Percentiles rank a stretch among this genome's conserved stretches.
phyloP scores from a whole-genome alignment of 2,888 invertebrate species.

The Pristionchus fissidentatus region DNA sequence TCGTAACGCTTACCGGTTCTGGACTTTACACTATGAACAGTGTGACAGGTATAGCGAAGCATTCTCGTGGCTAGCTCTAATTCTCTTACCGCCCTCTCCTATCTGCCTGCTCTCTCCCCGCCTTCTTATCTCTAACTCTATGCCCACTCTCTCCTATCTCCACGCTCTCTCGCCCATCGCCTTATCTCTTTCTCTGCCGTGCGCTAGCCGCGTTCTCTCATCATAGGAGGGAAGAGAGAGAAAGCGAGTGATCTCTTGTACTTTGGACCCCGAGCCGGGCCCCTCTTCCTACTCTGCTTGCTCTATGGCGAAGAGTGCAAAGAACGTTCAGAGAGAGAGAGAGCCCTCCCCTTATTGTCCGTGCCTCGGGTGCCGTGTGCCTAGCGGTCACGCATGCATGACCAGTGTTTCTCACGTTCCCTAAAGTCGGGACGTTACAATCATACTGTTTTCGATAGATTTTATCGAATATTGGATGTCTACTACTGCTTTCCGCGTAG shows the following conservation, averaged over 20 bases:
- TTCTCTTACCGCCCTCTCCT: neutral
- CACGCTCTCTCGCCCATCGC: neutral
- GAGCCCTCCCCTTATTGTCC: neutral
- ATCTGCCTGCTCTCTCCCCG: neutral
- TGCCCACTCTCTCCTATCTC: neutral
- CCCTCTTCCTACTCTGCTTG: too few relatives aligned
- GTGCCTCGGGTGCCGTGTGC: neutral
- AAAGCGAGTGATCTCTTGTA: too few relatives aligned
- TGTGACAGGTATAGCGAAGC: neutral
- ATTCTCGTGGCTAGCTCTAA: constrained; percentile 1
- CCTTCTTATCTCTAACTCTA: too few relatives aligned
- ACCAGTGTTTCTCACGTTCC: too few relatives aligned
- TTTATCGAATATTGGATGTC: too few relatives aligned
- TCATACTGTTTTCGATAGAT: too few relatives aligned
- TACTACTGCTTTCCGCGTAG: too few relatives aligned
- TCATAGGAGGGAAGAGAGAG: neutral
- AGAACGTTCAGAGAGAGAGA: constrained; percentile 11
- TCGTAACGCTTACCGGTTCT: neutral
- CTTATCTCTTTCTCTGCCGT: too few relatives aligned
- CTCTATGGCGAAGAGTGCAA: neutral
- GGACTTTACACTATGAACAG: constrained; percentile 28
- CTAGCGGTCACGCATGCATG: too few relatives aligned
- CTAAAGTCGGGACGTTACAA: too few relatives aligned
- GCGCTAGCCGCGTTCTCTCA: neutral
- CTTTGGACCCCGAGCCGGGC: constrained; percentile 10